These are phyloP conservation scores for Diachasma alloeum DNA, from an alignment of 1,140 invertebrate genomes.

Conservation along the genomic window DNA sequence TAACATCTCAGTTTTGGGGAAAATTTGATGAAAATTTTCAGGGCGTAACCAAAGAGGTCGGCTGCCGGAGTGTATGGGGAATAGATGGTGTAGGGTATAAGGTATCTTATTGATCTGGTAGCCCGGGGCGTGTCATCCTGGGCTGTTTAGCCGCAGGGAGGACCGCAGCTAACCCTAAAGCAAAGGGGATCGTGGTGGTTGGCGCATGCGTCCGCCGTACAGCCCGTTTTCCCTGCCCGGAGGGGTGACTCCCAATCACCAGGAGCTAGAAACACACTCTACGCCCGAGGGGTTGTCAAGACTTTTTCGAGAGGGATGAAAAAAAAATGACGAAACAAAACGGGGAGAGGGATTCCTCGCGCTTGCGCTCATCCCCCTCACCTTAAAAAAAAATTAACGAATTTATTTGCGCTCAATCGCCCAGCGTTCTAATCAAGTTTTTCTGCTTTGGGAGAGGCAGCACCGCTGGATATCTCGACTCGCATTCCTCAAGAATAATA, in stretches of 20 bases:
- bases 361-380: neutral
- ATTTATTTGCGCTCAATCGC: neutral
- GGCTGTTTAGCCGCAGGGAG: slow-evolving; percentile 65
- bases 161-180: slow-evolving; percentile 65
- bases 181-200: slow-evolving; percentile 50
- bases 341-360: neutral
- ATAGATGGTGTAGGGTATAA: slow-evolving; percentile 53
- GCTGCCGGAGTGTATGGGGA: slow-evolving; percentile 38
- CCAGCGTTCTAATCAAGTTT: neutral
- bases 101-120: slow-evolving; percentile 67
- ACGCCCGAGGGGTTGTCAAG: slow-evolving; percentile 52
- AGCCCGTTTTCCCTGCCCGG: slow-evolving; percentile 47
- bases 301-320: slow-evolving; percentile 45
- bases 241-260: slow-evolving; percentile 65
- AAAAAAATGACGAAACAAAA: slow-evolving; percentile 31
- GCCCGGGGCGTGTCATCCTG: slow-evolving; percentile 66
- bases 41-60: slow-evolving; percentile 56
- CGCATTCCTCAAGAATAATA: neutral
- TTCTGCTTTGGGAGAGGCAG: neutral
- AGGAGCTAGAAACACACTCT: slow-evolving; percentile 60
- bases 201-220: slow-evolving; percentile 50
- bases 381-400: neutral
- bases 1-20: too few relatives aligned
- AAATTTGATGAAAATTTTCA: slow-evolving; percentile 34
- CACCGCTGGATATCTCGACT: neutral